Percentiles rank a stretch among this genome's conserved stretches.
These are phyloP conservation scores for Diorhabda elongata DNA, from an alignment of 1,140 invertebrate genomes.

Conservation along the genomic window DNA sequence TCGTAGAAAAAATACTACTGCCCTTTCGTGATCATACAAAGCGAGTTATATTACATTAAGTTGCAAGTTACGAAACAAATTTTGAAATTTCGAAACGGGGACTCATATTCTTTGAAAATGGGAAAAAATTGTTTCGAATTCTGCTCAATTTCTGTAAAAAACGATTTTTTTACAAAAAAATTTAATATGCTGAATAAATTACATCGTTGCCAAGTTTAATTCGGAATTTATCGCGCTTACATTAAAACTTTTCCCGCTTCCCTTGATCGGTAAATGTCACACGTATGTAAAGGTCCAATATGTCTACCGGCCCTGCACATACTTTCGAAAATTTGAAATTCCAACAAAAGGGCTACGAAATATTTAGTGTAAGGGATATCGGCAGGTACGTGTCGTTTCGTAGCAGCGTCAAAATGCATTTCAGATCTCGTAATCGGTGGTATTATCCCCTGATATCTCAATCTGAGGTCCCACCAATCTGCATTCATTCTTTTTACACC, in stretches of 20 bases:
- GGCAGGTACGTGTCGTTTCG: slow-evolving; percentile 77
- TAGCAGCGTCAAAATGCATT: slow-evolving; percentile 73
- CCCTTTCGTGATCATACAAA: too few relatives aligned
- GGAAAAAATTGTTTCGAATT: too few relatives aligned
- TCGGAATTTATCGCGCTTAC: slow-evolving; percentile 48
- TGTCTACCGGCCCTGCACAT: slow-evolving; percentile 72
- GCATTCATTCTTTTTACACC: slow-evolving; percentile 70
- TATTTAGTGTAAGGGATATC: slow-evolving; percentile 75
- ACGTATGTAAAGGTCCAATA: slow-evolving; percentile 70
- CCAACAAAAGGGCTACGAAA: slow-evolving; percentile 76
- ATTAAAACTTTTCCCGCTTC: slow-evolving; percentile 67
- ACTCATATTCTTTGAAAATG: too few relatives aligned
- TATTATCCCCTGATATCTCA: slow-evolving; percentile 67
- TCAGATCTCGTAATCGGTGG: slow-evolving; percentile 67
- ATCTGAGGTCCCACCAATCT: slow-evolving; percentile 74
- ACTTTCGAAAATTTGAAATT: slow-evolving; percentile 83
- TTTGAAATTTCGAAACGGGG: too few relatives aligned
- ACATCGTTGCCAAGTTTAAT: not conserved
- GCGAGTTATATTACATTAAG: too few relatives aligned
- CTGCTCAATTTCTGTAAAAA: too few relatives aligned
- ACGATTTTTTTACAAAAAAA: not conserved
- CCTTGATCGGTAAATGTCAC: slow-evolving; percentile 74
- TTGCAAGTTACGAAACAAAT: too few relatives aligned
- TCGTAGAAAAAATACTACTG: too few relatives aligned
- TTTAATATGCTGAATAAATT: slow-evolving; percentile 1